A percentile compares a stretch with the other conserved stretches of the same genome.
These are phyloP conservation scores for Phortica okadai DNA, from an alignment of 2,888 invertebrate genomes.

Conservation along the genomic window DNA sequence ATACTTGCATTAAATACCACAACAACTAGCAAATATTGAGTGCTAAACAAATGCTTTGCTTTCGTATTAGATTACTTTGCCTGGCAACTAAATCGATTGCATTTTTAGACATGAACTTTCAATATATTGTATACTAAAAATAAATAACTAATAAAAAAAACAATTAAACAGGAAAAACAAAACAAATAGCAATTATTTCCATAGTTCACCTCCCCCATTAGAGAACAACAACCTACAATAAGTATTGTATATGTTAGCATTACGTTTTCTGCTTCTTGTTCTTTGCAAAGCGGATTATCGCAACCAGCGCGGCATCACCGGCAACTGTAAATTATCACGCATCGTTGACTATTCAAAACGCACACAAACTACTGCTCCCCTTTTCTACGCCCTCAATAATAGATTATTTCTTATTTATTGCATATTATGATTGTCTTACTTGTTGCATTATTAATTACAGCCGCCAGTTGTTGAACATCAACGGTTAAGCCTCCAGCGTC, in stretches of 20 bases:
- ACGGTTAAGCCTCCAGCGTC: not conserved
- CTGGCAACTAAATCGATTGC: not conserved
- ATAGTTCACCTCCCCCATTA: not conserved
- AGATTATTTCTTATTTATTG: slow-evolving; percentile 40
- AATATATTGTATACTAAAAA: not conserved
- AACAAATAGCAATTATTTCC: not conserved
- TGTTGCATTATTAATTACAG: slow-evolving; percentile 52
- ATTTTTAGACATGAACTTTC: not conserved
- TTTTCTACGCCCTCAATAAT: slow-evolving; percentile 30
- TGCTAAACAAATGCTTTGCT: too few species aligned
- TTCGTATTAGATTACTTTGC: not conserved
- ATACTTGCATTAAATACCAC: too few species aligned
- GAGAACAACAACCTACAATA: not conserved
- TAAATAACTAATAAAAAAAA: not conserved
- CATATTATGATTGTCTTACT: slow-evolving; percentile 17
- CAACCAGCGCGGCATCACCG: not conserved
- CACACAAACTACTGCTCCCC: slow-evolving; percentile 18
- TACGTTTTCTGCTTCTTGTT: not conserved
- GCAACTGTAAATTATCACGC: slow-evolving; percentile 51
- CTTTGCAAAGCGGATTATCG: slow-evolving; percentile 10
- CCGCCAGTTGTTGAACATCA: slow-evolving; percentile 26
- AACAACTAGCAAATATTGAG: too few species aligned
- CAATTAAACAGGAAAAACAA: not conserved
- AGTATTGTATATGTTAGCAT: not conserved
- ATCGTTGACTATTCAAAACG: slow-evolving; percentile 37